phyloP scores from a whole-genome alignment of 92 coral and sea anemone species.

The Parazoanthus swiftii region DNA sequence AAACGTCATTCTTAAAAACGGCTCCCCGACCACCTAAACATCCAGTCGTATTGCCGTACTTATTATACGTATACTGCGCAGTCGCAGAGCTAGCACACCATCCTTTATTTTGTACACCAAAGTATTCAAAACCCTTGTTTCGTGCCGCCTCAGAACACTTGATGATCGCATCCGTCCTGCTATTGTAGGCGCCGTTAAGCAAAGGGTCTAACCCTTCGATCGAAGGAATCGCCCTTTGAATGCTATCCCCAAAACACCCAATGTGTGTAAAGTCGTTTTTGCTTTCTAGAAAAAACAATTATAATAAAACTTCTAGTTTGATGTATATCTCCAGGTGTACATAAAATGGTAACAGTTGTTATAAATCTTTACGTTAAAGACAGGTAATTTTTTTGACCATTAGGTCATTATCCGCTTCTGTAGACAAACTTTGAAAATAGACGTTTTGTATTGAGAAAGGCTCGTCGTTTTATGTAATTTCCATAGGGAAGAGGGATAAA shows the following conservation, averaged over 20 bases:
- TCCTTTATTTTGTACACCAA: background rate
- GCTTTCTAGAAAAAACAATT: background rate
- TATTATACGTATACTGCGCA: background rate
- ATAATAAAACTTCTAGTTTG: too few relatives aligned
- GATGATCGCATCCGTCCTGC: background rate
- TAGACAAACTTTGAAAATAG: too few relatives aligned
- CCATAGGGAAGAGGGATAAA: too few relatives aligned
- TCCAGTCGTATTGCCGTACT: background rate
- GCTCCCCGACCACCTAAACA: conserved; percentile 8
- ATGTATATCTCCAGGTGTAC: too few relatives aligned
- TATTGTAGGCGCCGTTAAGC: background rate
- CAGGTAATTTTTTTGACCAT: too few relatives aligned
- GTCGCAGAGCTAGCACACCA: background rate
- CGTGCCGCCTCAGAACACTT: conserved; percentile 31
- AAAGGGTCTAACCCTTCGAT: conserved; percentile 1
- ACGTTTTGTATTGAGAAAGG: too few relatives aligned
- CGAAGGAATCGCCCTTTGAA: background rate
- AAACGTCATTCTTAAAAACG: background rate
- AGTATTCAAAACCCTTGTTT: conserved; percentile 21
- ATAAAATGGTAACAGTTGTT: too few relatives aligned
- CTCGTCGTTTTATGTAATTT: too few relatives aligned
- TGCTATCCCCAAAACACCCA: background rate
- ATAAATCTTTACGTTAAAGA: too few relatives aligned
- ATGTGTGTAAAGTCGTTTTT: background rate
- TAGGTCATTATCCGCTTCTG: too few relatives aligned